phyloP scores from a whole-genome alignment of 2,888 invertebrate genomes.

The Hybos culiciformis region DNA sequence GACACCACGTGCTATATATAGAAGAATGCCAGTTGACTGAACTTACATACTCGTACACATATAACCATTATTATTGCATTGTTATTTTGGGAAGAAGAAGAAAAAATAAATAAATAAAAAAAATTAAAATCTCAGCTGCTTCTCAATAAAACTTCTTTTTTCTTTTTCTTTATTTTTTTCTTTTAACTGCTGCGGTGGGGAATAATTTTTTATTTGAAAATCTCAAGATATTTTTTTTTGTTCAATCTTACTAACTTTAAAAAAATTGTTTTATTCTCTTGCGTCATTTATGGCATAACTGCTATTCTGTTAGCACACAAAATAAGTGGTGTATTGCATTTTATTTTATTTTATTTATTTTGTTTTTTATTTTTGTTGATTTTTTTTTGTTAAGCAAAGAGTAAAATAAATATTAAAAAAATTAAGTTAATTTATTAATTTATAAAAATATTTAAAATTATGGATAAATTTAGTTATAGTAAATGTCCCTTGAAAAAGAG shows the following conservation, averaged over 20 bases:
- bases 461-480: constrained; percentile 32
- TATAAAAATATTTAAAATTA: constrained; percentile 5
- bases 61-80: no score
- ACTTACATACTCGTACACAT: no score
- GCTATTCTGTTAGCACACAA: background rate
- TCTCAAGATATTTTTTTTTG: background rate
- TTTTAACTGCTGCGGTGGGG: background rate
- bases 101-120: no score
- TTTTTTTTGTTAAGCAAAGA: background rate
- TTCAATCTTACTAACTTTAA: background rate
- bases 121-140: no score
- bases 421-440: no score
- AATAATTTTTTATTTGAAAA: background rate
- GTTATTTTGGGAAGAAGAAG: no score
- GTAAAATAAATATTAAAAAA: background rate
- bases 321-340: background rate
- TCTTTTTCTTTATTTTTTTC: background rate
- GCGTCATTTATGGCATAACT: constrained; percentile 1
- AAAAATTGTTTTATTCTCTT: background rate
- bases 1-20: no score
- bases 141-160: background rate
- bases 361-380: background rate
- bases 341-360: background rate
- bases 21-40: no score
- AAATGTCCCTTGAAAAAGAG: constrained; percentile 34